Conservation (phyloP, 92 coral and sea anemone species). For the Palythoa grandis region DNA sequence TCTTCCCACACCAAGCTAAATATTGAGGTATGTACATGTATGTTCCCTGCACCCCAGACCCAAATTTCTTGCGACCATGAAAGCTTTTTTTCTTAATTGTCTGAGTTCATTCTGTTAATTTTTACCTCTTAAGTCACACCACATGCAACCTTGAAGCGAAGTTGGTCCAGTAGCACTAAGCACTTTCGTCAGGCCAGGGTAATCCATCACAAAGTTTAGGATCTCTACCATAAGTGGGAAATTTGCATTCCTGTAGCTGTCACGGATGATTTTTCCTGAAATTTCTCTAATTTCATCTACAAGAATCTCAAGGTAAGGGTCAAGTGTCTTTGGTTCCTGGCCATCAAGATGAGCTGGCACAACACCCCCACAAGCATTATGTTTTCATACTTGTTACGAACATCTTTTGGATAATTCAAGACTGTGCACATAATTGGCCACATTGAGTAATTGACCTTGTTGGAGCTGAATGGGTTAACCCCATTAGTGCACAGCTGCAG, state of each 20-base stretch:
- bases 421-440: neutral
- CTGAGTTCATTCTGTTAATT: no score
- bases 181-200: no score
- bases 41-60: no score
- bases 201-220: neutral
- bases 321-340: neutral
- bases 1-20: no score
- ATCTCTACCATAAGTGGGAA: neutral
- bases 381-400: neutral
- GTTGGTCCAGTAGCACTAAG: no score
- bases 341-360: no score
- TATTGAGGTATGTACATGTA: no score
- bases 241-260: neutral
- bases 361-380: neutral
- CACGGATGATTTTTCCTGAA: neutral
- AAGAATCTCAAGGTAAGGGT: neutral
- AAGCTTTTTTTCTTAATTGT: no score
- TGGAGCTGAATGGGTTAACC: conserved; percentile 54
- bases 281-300: neutral
- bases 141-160: no score
- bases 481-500: conserved; percentile 56
- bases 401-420: neutral
- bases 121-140: no score
- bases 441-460: neutral
- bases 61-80: no score